A percentile compares a stretch with the other conserved stretches of the same genome.
Evolutionary conservation across 2,113 vertebrate genomes (phyloP).

Genomic region (Triplophysa dalaica): DNA sequence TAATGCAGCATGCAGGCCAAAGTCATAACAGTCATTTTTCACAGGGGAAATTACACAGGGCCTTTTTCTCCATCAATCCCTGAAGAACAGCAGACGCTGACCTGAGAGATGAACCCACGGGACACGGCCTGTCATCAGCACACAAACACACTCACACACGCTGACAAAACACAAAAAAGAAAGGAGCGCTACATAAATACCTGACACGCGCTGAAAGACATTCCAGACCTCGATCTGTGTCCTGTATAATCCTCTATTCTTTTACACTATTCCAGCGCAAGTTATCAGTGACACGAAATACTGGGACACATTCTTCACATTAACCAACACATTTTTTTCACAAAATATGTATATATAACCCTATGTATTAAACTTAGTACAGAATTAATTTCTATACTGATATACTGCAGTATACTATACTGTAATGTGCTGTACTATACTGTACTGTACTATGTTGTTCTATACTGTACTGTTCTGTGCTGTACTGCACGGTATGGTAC

Average conservation of each 20-base stretch:
- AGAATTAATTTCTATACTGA: too few species aligned
- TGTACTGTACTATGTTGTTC: too few species aligned
- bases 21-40: slow-evolving; percentile 26
- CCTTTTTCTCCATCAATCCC: neutral
- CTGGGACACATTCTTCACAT: too few species aligned
- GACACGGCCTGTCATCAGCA: slow-evolving; percentile 21
- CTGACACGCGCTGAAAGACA: slow-evolving; percentile 32
- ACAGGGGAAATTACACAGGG: slow-evolving; percentile 19
- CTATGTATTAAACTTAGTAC: too few species aligned
- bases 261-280: neutral
- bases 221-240: neutral
- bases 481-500: too few species aligned
- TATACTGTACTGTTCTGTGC: too few species aligned
- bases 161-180: neutral
- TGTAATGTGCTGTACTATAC: too few species aligned
- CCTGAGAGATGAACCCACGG: neutral
- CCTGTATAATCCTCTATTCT: neutral
- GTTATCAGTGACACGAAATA: neutral
- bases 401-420: too few species aligned
- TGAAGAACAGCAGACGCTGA: neutral
- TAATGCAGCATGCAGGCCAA: slow-evolving; percentile 3
- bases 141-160: slow-evolving; percentile 36
- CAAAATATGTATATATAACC: too few species aligned
- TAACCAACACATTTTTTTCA: too few species aligned
- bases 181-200: slow-evolving; percentile 3